Conservation (phyloP, 2,888 invertebrate species). For the Nyleta sp. region DNA sequence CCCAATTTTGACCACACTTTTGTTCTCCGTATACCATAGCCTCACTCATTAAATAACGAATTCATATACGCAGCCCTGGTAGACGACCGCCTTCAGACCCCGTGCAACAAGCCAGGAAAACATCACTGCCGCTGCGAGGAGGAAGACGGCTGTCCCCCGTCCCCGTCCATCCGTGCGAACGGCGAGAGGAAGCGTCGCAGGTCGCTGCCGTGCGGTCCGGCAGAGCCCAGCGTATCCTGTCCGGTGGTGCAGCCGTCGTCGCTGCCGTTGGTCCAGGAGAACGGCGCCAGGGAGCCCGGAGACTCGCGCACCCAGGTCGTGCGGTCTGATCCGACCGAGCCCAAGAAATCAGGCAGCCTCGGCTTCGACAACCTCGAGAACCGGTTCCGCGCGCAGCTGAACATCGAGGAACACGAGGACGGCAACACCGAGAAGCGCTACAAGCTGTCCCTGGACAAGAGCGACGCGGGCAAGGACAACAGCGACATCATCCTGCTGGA, state of each 20-base stretch:
- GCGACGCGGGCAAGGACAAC: constrained; percentile 27
- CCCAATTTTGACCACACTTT: too few relatives aligned
- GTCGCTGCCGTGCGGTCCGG: constrained; percentile 78
- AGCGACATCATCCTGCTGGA: constrained; percentile 45
- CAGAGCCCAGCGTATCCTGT: constrained; percentile 69
- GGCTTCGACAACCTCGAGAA: constrained; percentile 74
- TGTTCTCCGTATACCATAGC: too few relatives aligned
- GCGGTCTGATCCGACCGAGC: not conserved
- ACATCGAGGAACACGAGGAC: constrained; percentile 74
- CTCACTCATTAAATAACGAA: constrained; percentile 16
- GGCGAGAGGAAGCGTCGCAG: constrained; percentile 79
- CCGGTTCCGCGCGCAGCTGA: constrained; percentile 75
- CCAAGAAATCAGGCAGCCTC: constrained; percentile 57
- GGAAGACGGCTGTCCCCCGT: constrained; percentile 84
- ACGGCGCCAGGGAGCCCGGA: not conserved
- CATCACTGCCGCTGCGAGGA: constrained; percentile 90
- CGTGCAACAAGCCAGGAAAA: constrained; percentile 89
- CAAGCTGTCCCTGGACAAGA: constrained; percentile 71
- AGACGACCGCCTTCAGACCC: constrained; percentile 88
- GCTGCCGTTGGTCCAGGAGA: constrained; percentile 57
- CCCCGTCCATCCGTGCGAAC: constrained; percentile 77
- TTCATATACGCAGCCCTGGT: constrained; percentile 80
- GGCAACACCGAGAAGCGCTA: constrained; percentile 77
- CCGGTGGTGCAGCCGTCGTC: constrained; percentile 51
- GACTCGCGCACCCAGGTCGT: not conserved